Evolutionary conservation across 2,797 vertebrate genomes (phyloP), one percentile per base, ranked within the genome.

Genomic region (Pantherophis vulpinus): DNA sequence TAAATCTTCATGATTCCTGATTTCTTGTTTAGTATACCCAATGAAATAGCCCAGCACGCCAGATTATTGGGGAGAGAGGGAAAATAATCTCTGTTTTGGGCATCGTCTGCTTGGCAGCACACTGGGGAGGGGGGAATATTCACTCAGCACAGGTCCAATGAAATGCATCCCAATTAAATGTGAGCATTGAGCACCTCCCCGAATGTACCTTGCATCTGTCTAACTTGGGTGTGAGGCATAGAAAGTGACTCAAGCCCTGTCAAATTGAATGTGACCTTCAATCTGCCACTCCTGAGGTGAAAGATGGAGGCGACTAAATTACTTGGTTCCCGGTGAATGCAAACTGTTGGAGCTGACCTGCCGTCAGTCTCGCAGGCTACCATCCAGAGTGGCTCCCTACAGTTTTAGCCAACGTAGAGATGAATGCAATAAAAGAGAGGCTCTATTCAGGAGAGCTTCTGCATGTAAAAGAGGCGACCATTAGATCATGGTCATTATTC

Each of bases 401-500:
- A 94, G 98, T 97, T 97, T 97, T 97, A 95, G 97, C 95, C 97
- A 94, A 97, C 96, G 96, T 94, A 91, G 97, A 90, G 66, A 97
- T 97, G 97, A 97, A 97, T 97, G 97, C 98, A 95, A 98, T 97
- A 95, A 97, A 97, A 97, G 96, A 96, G 97, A 97, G 56, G 96
- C 97, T 97, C 94, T 97, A 97, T 98, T 98, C 97, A 98, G 96
- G 70, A 56, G 94, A 97, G 96, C 95, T 87, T 90, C 96, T 94
- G 96, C 96, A 95, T 97, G 97, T 97, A 96, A 97, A 98, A 97
- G 97, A 97, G 97, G 96, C 94, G 97, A 97, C 98, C 98, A 98
- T 98, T 98, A 98, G 98, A 98, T 98, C 98, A 98, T 98, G 97
- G 98, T 98, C 97, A 98, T 98, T 98, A 98, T 98, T 98, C 97